Base-by-base conservation (phyloP, 2,888 invertebrate species). In the Acrocyrtus sp. region DNA sequence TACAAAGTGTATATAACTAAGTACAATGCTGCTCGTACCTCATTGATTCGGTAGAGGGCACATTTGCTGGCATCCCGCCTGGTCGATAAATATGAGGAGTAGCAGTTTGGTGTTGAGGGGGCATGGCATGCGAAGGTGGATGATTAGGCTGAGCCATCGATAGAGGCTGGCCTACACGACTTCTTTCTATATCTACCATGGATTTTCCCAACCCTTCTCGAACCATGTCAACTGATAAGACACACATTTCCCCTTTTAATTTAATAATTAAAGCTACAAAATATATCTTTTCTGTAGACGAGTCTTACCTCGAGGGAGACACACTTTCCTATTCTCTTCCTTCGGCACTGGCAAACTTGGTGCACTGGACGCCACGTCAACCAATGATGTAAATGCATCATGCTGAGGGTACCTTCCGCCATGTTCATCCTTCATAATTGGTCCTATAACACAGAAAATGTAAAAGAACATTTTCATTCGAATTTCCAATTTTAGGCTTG, bases 361-460 rank as follows among this genome's bases (percentile, higher is more conserved):
- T 82, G 95, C 95, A 80, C 94, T 92, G 1, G 93, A 93, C n/a
- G 95, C 95, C 15, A 94, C 93, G 84, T 96, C 94, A 8, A 95
- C 96, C 62, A 96, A 86, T 58, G 93, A 93, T 34, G 92, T 91
- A 83, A 96, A 89, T 0, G 95, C 94, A 84, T 95, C 95, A 84
- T 95, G 92, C 19, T 63, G 68, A 47, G 57, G 29, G 58, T 78
- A 76, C 41, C 75, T 66, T 6, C 72, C 72, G 22, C 76, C 67
- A 21, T 78, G 78, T 53, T 81, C 79, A 5, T 75, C 75, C 53
- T 79, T 80, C 17, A 76, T 72, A 41, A 78, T 41, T 27, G 72
- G 61, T 21, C 78, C 76, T 76, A 54, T 12, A 57, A 57, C 21
- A 21, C 34, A 24, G 21, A 66, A 29, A n/a, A n/a, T 51, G 19